A percentile compares a stretch with the other conserved stretches of the same genome.
Conservation (phyloP, 2,113 vertebrate genomes). For the Ptychochromis oligacanthus region DNA sequence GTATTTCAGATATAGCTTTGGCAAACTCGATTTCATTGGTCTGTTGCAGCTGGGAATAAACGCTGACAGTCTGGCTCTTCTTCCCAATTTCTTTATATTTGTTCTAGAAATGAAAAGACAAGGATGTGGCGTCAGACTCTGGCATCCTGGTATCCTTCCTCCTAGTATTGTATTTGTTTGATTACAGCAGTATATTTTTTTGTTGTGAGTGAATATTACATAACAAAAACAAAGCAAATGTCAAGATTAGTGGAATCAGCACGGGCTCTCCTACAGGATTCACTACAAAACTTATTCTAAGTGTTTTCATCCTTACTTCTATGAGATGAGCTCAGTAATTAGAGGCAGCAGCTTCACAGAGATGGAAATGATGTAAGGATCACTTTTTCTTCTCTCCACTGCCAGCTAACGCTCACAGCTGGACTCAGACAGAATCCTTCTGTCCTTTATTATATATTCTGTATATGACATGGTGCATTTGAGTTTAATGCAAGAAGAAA, state of each 20-base stretch:
- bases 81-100: conserved; percentile 84
- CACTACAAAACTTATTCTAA: background rate
- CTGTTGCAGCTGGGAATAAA: conserved; percentile 58
- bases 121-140: background rate
- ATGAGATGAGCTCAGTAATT: background rate
- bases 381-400: fast-evolving
- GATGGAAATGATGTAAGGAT: background rate
- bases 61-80: conserved; percentile 23
- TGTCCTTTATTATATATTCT: background rate
- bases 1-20: conserved; percentile 50
- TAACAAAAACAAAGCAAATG: background rate
- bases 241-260: background rate
- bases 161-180: background rate
- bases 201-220: background rate
- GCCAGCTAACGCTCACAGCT: background rate
- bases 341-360: background rate
- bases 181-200: background rate
- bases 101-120: conserved; percentile 65
- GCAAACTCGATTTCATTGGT: conserved; percentile 63
- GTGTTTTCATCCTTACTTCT: background rate
- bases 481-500: background rate
- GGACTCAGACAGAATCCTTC: background rate
- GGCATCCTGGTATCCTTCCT: background rate
- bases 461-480: background rate
- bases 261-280: background rate